These are phyloP conservation scores for Atrichornis clamosus DNA, from an alignment of 2,113 vertebrate species.

Conservation along the genomic window DNA sequence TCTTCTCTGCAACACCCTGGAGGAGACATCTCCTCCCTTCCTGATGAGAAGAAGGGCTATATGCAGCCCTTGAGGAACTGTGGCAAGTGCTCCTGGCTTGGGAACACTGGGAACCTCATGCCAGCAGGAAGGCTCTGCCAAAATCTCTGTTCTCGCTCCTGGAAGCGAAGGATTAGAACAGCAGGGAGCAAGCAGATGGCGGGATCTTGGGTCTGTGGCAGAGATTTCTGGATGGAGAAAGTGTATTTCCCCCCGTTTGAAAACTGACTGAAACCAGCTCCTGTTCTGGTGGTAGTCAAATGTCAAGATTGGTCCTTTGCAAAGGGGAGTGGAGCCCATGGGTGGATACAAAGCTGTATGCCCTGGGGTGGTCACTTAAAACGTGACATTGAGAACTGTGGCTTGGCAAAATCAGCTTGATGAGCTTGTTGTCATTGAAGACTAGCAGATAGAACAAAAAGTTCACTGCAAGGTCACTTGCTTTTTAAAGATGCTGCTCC, in stretches of 20 bases:
- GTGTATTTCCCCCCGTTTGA: background rate
- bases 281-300: background rate
- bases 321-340: background rate
- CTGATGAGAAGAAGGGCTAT: background rate
- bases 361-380: background rate
- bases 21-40: constrained; percentile 27
- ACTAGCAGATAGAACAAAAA: background rate
- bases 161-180: background rate
- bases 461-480: background rate
- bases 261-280: background rate
- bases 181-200: background rate
- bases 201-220: background rate
- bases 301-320: background rate
- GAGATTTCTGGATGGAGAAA: background rate
- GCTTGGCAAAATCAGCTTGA: background rate
- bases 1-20: background rate
- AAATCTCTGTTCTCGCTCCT: background rate
- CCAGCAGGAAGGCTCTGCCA: constrained; percentile 12
- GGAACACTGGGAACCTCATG: background rate
- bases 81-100: background rate
- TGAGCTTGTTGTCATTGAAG: background rate
- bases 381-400: background rate
- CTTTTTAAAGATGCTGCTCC: constrained; percentile 20
- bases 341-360: background rate
- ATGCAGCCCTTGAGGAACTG: background rate